These are phyloP conservation scores for Thermophis baileyi DNA, from an alignment of 2,113 vertebrate genomes.

Conservation along the genomic window DNA sequence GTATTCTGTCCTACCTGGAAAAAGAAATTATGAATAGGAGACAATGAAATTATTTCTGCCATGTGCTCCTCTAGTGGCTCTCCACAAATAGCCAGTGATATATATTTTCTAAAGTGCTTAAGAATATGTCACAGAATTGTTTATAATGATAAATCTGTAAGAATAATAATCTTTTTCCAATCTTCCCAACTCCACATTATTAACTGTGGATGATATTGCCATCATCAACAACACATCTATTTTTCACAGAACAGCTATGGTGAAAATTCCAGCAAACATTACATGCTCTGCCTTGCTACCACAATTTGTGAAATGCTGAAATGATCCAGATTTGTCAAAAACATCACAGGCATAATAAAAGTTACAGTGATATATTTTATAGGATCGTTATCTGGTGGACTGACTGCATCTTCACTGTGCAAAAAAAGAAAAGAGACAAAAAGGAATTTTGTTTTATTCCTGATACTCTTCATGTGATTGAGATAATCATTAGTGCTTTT, in stretches of 20 bases:
- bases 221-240: neutral
- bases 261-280: conserved; percentile 10
- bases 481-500: neutral
- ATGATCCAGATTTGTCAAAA: neutral
- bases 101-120: conserved; percentile 7
- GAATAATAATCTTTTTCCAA: neutral
- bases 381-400: neutral
- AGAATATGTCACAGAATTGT: neutral
- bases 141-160: neutral
- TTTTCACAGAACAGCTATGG: neutral
- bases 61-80: neutral
- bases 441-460: neutral
- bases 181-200: neutral
- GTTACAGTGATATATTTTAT: neutral
- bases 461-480: neutral
- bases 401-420: neutral
- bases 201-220: neutral
- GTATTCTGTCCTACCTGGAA: neutral
- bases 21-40: neutral
- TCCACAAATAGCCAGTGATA: neutral
- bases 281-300: neutral
- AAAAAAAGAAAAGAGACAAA: neutral
- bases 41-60: neutral
- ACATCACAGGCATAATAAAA: neutral
- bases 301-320: neutral